Percentiles rank a stretch among this genome's conserved stretches.
These are phyloP conservation scores for Macropodus opercularis DNA, from an alignment of 2,797 vertebrate genomes.

Conservation along the genomic window DNA sequence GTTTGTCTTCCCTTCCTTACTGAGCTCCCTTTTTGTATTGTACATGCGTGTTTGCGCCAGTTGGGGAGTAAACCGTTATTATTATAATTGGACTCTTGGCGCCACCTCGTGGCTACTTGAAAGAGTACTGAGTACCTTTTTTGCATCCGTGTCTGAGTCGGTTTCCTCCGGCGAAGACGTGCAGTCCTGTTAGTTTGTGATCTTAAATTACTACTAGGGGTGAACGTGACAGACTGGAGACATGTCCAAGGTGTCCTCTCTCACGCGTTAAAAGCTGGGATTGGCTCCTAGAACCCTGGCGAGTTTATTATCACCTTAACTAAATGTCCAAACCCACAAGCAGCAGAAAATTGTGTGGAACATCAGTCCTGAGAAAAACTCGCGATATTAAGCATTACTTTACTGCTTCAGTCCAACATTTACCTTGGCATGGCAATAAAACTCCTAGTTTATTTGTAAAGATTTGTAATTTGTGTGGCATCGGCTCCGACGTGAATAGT, in stretches of 20 bases:
- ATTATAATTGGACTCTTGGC: slow-evolving; percentile 24
- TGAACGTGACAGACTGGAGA: too few species aligned
- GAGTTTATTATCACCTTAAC: too few species aligned
- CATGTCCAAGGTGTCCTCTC: too few species aligned
- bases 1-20: background rate
- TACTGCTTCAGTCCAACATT: background rate
- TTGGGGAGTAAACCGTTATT: fast-evolving
- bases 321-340: too few species aligned
- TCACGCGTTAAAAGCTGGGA: too few species aligned
- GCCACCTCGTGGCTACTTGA: slow-evolving; percentile 54
- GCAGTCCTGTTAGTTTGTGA: too few species aligned
- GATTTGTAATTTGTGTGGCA: slow-evolving; percentile 25
- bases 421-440: slow-evolving; percentile 25
- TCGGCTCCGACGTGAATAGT: slow-evolving; percentile 1
- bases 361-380: background rate
- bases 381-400: too few species aligned
- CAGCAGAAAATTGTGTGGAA: background rate
- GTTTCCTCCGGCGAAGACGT: too few species aligned
- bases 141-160: too few species aligned
- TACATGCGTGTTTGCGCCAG: background rate
- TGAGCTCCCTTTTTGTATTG: background rate
- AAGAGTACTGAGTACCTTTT: too few species aligned
- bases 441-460: background rate
- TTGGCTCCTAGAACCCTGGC: too few species aligned
- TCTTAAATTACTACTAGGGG: too few species aligned